Evolutionary conservation across 2,888 invertebrate genomes (phyloP), one percentile per base, ranked within the genome.

Genomic region (Pandemis corylana): DNA sequence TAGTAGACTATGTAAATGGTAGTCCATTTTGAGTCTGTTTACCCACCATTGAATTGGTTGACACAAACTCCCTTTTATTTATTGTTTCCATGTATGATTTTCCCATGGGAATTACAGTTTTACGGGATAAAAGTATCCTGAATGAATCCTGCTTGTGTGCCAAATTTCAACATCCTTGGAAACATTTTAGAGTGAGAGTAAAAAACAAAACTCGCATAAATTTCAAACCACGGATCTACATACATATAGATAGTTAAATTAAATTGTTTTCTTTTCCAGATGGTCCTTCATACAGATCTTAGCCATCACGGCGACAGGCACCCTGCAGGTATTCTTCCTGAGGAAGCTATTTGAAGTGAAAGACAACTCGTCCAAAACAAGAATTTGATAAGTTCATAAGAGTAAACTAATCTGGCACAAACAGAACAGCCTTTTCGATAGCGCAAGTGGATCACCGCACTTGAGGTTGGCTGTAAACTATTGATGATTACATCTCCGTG

Each of bases 281-380:
- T 99, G 98, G 97, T 99, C 99, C 0, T 82, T 98, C 3, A 95
- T 97, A 68, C 98, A 99, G 94, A 97, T 98, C 79, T 75, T 97
- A 42, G 97, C 98, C 0, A 97, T 99, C 77, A 92, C 97, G 67
- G 95, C 96, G 0, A 97, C 98, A 0, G 97, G 97, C 10, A 95
- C 96, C 0, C 83, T 96, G 41, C 96, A 98, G 93, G 98, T 98
- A 1, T 97, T 96, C 88, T 98, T 98, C 89, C 97, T 99, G 13
- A 96, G 98, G 78, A 97, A 98, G 93, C 93, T 99, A 12, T 99
- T 99, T 87, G 97, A 98, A 84, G 96, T 97, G 0, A 97, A 97
- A 86, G 93, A 95, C 49, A 96, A 96, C 75, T 93, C 95, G 5
- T 95, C 95, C 7, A 95, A 95, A 80, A 95, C 95, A 62, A 91